phyloP scores from a whole-genome alignment of 1,140 invertebrate species.

The Venustaconcha ellipsiformis region DNA sequence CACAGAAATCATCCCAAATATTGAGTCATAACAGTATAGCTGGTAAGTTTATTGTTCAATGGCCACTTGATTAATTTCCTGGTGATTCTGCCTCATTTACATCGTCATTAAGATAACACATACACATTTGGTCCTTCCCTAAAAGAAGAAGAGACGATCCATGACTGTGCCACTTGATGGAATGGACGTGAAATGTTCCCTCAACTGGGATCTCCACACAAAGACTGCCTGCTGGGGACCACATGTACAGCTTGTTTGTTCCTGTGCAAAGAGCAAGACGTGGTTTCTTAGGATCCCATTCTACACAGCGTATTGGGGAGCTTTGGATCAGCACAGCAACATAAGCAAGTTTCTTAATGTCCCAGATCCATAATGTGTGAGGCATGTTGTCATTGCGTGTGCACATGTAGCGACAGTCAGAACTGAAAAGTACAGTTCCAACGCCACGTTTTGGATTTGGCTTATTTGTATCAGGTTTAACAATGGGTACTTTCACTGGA shows the following conservation, averaged over 20 bases:
- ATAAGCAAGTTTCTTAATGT: slow-evolving; percentile 56
- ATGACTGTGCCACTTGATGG: slow-evolving; percentile 63
- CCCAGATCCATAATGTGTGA: slow-evolving; percentile 67
- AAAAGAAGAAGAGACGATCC: slow-evolving; percentile 61
- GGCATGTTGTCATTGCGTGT: slow-evolving; percentile 70
- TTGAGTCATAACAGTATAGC: too few species aligned
- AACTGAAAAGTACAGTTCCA: slow-evolving; percentile 63
- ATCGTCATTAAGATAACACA: slow-evolving; percentile 52
- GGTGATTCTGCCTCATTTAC: not conserved
- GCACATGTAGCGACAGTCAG: slow-evolving; percentile 66
- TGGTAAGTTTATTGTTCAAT: too few species aligned
- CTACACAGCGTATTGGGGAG: slow-evolving; percentile 63
- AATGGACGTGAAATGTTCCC: slow-evolving; percentile 60
- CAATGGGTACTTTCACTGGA: slow-evolving; percentile 53
- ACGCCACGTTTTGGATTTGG: slow-evolving; percentile 67
- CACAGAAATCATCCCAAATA: too few species aligned
- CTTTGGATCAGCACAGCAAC: slow-evolving; percentile 62
- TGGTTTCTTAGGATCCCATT: slow-evolving; percentile 64
- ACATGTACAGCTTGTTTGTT: slow-evolving; percentile 69
- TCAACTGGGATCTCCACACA: slow-evolving; percentile 67
- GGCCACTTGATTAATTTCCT: not conserved
- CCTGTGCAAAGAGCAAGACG: slow-evolving; percentile 67
- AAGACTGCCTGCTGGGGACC: slow-evolving; percentile 66
- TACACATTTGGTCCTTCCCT: slow-evolving; percentile 66
- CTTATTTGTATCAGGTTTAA: slow-evolving; percentile 66